Evolutionary conservation across 1,140 invertebrate genomes (phyloP), one percentile per base, ranked within the genome.

Genomic region (Hesperophylax magnus): DNA sequence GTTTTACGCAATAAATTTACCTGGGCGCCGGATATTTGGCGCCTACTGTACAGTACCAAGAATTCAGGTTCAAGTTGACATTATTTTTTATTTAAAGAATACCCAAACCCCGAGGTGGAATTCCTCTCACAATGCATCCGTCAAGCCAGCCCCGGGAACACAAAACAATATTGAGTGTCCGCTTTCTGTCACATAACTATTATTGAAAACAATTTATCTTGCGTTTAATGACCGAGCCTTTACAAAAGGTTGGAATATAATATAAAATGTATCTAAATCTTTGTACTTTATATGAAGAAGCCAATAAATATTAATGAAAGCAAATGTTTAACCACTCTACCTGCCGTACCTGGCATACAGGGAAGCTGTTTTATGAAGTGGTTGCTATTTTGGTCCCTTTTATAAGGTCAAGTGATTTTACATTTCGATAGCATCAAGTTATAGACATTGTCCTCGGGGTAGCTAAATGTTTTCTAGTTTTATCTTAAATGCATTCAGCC

Each of bases 141-240:
- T 76, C 72, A 76, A 76, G 54, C 18, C 54, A 72, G 69, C 11
- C 39, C 11, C 39, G 27, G 24, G 63, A 72, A 76, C 34, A 22
- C 20, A 27, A 76, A 60, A 76, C 72, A 76, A 76, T 76, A 76
- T 76, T 60, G 53, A 20, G 60, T 54, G 72, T 60, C 72, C 72
- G 56, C 53, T 60, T 76, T 60, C 72, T 76, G 72, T 58, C 54
- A 34, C 72, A 76, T 76, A 58, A 76, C 56, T 76, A 72, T 76
- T 76, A 76, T 76, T 27, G 72, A 27, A 39, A 76, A 76, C 72
- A 18, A 76, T 76, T 76, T 60, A 76, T 76, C 72, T 76, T 60
- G 54, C 53, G 17, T 76, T 76, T 76, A 76, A 60, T 76, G 72
- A 76, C 72, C 17, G 20, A 60, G 27, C 72, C 5, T 58, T 72